These are phyloP conservation scores for Pharmacophagus antenor DNA, from an alignment of 2,888 invertebrate genomes.

Conservation along the genomic window DNA sequence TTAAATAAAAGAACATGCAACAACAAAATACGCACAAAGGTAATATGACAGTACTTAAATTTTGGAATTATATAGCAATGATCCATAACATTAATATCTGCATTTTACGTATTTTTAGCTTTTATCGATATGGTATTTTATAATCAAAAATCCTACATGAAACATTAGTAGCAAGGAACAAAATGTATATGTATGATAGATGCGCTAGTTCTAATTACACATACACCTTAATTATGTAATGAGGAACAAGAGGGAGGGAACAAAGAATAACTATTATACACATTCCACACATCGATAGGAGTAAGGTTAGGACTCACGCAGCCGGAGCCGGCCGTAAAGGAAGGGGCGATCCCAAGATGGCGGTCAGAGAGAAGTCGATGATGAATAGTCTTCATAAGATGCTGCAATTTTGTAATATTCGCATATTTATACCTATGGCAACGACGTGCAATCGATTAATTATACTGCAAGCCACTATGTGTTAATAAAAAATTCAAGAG, in stretches of 20 bases:
- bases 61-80: neutral
- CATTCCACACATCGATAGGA: conserved; percentile 78
- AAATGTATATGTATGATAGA: conserved; percentile 32
- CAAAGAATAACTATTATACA: conserved; percentile 57
- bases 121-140: neutral
- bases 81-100: neutral
- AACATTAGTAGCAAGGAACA: neutral
- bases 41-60: neutral
- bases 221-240: conserved; percentile 55
- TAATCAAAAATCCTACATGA: neutral
- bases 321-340: conserved; percentile 67
- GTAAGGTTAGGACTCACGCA: conserved; percentile 73
- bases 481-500: neutral
- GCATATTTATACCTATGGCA: conserved; percentile 79
- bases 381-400: conserved; percentile 86
- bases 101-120: neutral
- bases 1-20: neutral
- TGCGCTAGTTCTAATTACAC: conserved; percentile 52
- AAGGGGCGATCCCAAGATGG: conserved; percentile 75
- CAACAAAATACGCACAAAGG: neutral
- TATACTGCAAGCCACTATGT: conserved; percentile 41
- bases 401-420: conserved; percentile 83
- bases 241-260: conserved; percentile 41
- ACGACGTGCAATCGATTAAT: conserved; percentile 71
- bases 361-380: conserved; percentile 86